A percentile compares a stretch with the other conserved stretches of the same genome.
phyloP scores from a whole-genome alignment of 2,113 vertebrate genomes.

The Muntiacus reevesi region DNA sequence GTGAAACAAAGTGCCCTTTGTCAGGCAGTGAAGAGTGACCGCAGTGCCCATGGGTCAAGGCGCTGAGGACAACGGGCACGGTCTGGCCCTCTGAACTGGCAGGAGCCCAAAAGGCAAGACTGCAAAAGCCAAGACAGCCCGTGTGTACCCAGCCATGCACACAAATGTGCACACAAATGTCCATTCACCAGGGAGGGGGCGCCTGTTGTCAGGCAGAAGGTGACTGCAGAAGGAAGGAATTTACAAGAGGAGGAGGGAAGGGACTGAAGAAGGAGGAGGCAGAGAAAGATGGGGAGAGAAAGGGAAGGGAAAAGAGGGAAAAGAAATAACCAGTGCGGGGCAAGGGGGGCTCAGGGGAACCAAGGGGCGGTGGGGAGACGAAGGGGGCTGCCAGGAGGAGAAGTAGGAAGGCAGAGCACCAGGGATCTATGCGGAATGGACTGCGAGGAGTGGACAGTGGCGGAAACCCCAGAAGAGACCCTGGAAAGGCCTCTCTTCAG shows the following conservation, averaged over 20 bases:
- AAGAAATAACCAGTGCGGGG: neutral
- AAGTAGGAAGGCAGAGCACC: neutral
- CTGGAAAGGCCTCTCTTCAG: neutral
- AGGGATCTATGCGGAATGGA: neutral
- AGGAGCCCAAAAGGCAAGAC: neutral
- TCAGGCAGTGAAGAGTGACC: neutral
- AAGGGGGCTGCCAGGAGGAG: neutral
- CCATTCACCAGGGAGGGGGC: neutral
- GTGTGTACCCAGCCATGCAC: accelerated
- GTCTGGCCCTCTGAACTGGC: neutral
- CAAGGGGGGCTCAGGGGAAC: neutral
- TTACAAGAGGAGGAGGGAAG: neutral
- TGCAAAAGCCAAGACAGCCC: neutral
- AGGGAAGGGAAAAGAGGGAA: neutral
- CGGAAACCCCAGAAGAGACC: neutral
- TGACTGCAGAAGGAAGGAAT: accelerated
- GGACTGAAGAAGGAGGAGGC: neutral
- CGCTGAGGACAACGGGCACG: neutral
- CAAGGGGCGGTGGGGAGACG: neutral
- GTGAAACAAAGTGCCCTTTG: neutral
- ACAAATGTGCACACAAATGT: neutral
- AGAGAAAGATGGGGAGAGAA: neutral
- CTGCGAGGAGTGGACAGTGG: neutral
- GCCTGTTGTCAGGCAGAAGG: neutral
- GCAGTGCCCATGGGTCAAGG: neutral